phyloP scores from a whole-genome alignment of 1,140 invertebrate genomes.

The Oryctes rhinoceros region DNA sequence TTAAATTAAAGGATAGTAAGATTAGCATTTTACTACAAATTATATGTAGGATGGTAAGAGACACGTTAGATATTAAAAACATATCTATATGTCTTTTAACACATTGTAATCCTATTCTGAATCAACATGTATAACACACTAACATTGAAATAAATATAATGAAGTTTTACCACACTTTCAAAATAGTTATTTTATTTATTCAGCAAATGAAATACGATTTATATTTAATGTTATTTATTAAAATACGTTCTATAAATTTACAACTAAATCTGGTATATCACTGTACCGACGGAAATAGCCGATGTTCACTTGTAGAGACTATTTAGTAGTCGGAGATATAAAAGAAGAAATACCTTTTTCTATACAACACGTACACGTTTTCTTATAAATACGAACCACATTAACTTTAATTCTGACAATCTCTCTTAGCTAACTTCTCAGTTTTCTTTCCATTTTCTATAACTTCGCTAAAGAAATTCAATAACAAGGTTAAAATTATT shows the following conservation, averaged over 20 bases:
- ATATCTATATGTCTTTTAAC: too few species aligned
- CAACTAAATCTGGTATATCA: not conserved
- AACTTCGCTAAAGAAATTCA: not conserved
- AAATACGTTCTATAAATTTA: not conserved
- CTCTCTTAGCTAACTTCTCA: not conserved
- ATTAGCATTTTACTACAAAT: too few species aligned
- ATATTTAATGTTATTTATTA: too few species aligned
- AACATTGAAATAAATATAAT: too few species aligned
- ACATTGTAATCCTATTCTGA: too few species aligned
- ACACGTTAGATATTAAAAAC: too few species aligned
- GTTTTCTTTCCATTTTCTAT: not conserved
- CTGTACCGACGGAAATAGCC: not conserved
- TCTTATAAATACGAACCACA: not conserved
- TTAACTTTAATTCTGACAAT: not conserved
- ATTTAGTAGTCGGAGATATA: not conserved
- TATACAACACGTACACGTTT: not conserved
- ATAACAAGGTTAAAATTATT: not conserved
- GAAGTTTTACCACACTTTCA: too few species aligned
- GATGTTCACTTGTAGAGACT: not conserved
- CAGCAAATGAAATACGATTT: too few species aligned
- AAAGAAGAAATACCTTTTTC: not conserved
- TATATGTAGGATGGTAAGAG: too few species aligned
- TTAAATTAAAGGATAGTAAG: too few species aligned
- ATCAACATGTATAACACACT: too few species aligned
- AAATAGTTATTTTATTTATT: too few species aligned